Conservation (phyloP, 2,797 vertebrate species). For the Phrynocephalus vlangalii region DNA sequence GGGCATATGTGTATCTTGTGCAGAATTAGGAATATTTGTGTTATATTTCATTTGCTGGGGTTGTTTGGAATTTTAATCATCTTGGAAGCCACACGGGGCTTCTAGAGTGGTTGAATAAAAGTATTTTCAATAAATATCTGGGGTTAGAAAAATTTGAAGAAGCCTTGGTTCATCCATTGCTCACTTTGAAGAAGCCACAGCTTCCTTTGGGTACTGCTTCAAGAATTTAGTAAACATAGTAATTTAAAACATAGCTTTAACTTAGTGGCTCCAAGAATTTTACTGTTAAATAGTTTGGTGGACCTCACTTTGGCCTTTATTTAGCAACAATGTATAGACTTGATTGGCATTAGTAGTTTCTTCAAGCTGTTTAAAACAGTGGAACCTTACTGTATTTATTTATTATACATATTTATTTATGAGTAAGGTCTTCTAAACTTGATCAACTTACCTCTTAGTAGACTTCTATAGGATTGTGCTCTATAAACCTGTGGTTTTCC, state of each 20-base stretch:
- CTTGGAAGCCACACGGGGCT: not conserved
- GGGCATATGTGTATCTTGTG: not conserved
- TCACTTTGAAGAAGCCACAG: not conserved
- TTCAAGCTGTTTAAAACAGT: not conserved
- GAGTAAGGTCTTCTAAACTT: not conserved
- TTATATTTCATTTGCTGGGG: not conserved
- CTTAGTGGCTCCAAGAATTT: not conserved
- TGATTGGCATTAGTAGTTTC: not conserved
- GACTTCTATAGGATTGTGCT: not conserved
- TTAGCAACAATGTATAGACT: not conserved
- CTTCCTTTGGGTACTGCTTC: not conserved
- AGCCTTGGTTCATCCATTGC: not conserved
- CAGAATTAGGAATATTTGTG: not conserved
- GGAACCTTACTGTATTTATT: too few relatives aligned
- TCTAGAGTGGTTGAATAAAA: not conserved
- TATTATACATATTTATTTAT: not conserved
- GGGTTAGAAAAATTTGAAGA: not conserved
- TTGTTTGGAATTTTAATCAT: not conserved
- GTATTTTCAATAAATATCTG: not conserved
- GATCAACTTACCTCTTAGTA: not conserved
- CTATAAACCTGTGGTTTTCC: not conserved
- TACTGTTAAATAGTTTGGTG: not conserved
- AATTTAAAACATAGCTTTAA: not conserved
- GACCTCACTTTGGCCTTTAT: not conserved
- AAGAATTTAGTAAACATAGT: not conserved